Percentiles rank a stretch among this genome's conserved stretches.
phyloP scores from a whole-genome alignment of 92 coral and sea anemone species.

The Umimayanthus chanpuru region DNA sequence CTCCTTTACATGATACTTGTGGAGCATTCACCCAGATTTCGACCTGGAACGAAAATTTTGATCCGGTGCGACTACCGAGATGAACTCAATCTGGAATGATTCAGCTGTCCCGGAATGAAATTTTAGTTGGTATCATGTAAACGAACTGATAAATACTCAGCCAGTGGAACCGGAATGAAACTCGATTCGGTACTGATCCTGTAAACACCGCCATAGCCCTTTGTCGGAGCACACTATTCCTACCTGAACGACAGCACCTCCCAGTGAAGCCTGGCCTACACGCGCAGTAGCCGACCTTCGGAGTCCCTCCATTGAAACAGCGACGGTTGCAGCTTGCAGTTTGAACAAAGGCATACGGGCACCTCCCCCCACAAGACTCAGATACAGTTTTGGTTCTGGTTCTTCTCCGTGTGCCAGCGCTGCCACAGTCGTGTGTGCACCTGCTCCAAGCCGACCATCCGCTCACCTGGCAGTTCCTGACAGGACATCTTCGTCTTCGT shows the following conservation, averaged over 20 bases:
- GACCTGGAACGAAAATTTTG: no score
- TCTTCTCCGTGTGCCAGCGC: slow-evolving; percentile 63
- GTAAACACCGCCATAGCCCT: no score
- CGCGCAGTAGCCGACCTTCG: slow-evolving; percentile 50
- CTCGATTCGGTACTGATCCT: no score
- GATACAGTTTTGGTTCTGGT: slow-evolving; percentile 45
- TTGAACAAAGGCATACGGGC: slow-evolving; percentile 52
- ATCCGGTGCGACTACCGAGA: no score
- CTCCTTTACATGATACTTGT: no score
- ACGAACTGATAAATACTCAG: no score
- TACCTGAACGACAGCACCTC: slow-evolving; percentile 71
- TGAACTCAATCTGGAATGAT: no score
- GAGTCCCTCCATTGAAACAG: slow-evolving; percentile 68
- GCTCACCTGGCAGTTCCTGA: slow-evolving; percentile 68
- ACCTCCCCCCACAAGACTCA: slow-evolving; percentile 66
- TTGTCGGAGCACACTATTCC: background rate
- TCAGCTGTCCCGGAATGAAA: no score
- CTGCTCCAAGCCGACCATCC: slow-evolving; percentile 70
- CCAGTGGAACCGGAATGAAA: no score
- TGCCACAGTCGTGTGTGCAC: slow-evolving; percentile 66
- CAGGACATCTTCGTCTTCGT: slow-evolving; percentile 54
- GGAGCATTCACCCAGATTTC: no score
- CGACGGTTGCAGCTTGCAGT: slow-evolving; percentile 61
- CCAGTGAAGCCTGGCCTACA: slow-evolving; percentile 68
- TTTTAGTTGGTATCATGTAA: no score